A percentile compares a stretch with the other conserved stretches of the same genome.
Conservation (phyloP, 2,113 vertebrate genomes). For the Stigmatopora nigra region DNA sequence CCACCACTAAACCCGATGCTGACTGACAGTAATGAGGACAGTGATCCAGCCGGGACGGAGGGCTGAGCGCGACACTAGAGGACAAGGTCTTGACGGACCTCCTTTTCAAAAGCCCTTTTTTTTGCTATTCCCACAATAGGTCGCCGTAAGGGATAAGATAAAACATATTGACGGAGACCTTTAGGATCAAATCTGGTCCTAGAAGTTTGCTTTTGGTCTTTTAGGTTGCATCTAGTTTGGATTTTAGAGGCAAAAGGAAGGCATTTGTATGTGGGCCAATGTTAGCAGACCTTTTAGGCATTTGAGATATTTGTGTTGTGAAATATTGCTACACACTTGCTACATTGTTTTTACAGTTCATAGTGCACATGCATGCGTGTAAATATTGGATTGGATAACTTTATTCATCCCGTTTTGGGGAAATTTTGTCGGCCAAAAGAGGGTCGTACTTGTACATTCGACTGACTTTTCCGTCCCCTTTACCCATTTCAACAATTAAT, state of each 20-base stretch:
- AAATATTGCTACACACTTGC: too few species aligned
- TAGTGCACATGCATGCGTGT: too few species aligned
- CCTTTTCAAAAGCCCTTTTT: conserved; percentile 48
- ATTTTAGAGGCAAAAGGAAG: too few species aligned
- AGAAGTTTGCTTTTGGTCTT: neutral
- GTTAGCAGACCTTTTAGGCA: too few species aligned
- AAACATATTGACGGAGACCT: conserved; percentile 5
- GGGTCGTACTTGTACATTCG: too few species aligned
- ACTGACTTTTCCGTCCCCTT: neutral
- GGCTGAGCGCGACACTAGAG: conserved; percentile 42
- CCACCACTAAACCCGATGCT: conserved; percentile 67
- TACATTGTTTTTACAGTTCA: too few species aligned
- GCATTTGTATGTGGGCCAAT: too few species aligned
- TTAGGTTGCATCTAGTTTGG: neutral
- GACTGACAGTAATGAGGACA: conserved; percentile 74
- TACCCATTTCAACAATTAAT: conserved; percentile 19
- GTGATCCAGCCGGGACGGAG: conserved; percentile 56
- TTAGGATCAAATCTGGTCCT: neutral
- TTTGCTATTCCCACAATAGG: neutral
- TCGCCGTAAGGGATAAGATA: neutral
- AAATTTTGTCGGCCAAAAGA: too few species aligned
- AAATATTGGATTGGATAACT: too few species aligned
- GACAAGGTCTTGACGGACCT: conserved; percentile 53
- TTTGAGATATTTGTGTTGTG: too few species aligned
- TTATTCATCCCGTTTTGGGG: too few species aligned